These are phyloP conservation scores for Rhabdomys pumilio DNA, from an alignment of 2,797 vertebrate genomes.

Conservation along the genomic window DNA sequence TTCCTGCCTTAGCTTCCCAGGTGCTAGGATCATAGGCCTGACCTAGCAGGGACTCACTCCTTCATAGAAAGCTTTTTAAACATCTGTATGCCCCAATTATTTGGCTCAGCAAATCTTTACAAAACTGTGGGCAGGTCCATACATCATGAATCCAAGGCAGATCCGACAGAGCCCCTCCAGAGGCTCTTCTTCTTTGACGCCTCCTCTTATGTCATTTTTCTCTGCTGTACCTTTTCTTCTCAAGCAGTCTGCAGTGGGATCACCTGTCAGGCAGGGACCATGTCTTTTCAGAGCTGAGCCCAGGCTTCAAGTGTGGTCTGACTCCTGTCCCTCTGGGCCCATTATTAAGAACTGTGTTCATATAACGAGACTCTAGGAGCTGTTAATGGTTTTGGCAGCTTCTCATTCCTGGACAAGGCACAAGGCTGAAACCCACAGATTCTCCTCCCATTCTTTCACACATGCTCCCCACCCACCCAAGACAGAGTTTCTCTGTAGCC, in stretches of 20 bases:
- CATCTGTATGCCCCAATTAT: not conserved
- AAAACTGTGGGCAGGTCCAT: not conserved
- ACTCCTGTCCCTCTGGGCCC: not conserved
- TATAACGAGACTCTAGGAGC: not conserved
- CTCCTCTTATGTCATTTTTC: not conserved
- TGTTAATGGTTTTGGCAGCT: slow-evolving; percentile 31
- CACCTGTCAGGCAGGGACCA: fast-evolving
- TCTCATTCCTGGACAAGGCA: not conserved
- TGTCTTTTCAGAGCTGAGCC: slow-evolving; percentile 7
- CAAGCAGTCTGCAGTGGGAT: not conserved
- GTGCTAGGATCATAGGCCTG: not conserved
- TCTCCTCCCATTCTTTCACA: not conserved
- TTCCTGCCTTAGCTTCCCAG: not conserved
- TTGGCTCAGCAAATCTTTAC: not conserved
- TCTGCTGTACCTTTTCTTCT: not conserved
- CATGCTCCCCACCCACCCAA: not conserved
- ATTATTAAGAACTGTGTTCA: not conserved
- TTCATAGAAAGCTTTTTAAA: not conserved
- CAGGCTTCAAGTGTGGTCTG: slow-evolving; percentile 65
- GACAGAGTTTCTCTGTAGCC: not conserved
- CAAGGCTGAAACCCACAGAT: not conserved
- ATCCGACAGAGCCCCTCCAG: fast-evolving
- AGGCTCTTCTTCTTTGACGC: not conserved
- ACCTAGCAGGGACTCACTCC: not conserved
- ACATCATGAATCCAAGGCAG: fast-evolving